Evolutionary conservation across 2,888 invertebrate genomes (phyloP).

Genomic region (Drosophila aldrichi): DNA sequence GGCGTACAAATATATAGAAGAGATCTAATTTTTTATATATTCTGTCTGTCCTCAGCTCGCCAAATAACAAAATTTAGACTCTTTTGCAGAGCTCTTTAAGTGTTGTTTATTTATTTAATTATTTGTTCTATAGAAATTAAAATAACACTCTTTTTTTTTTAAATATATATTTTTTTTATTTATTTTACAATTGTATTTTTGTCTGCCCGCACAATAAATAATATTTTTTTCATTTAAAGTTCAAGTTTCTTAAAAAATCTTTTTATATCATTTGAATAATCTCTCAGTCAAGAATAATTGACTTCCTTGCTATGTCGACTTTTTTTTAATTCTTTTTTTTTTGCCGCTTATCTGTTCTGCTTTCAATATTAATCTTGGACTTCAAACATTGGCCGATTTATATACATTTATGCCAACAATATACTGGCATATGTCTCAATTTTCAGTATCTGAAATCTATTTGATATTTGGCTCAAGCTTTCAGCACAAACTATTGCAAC

Average conservation of each 20-base stretch:
- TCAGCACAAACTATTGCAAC: conserved; percentile 64
- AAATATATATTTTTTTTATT: too few species aligned
- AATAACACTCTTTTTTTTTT: too few species aligned
- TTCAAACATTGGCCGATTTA: conserved; percentile 38
- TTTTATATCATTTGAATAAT: conserved; percentile 11
- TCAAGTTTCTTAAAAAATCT: conserved; percentile 12
- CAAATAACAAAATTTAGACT: too few species aligned
- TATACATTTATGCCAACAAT: conserved; percentile 18
- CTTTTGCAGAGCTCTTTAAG: too few species aligned
- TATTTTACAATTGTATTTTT: not conserved
- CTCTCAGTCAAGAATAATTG: conserved; percentile 29
- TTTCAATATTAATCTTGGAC: conserved; percentile 69
- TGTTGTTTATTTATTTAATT: not conserved
- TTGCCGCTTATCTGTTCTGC: conserved; percentile 43
- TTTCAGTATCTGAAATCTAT: conserved; percentile 56
- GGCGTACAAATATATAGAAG: too few species aligned
- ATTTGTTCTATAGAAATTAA: not conserved
- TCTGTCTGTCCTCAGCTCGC: too few species aligned
- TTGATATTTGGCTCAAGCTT: conserved; percentile 59
- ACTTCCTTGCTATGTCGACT: conserved; percentile 46
- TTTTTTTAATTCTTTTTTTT: not conserved
- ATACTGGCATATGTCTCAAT: conserved; percentile 49
- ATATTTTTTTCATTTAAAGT: too few species aligned
- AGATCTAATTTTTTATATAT: too few species aligned
- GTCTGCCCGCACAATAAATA: not conserved